A percentile compares a stretch with the other conserved stretches of the same genome.
Conservation (phyloP, 2,888 invertebrate genomes). For the Pandemis corylana region DNA sequence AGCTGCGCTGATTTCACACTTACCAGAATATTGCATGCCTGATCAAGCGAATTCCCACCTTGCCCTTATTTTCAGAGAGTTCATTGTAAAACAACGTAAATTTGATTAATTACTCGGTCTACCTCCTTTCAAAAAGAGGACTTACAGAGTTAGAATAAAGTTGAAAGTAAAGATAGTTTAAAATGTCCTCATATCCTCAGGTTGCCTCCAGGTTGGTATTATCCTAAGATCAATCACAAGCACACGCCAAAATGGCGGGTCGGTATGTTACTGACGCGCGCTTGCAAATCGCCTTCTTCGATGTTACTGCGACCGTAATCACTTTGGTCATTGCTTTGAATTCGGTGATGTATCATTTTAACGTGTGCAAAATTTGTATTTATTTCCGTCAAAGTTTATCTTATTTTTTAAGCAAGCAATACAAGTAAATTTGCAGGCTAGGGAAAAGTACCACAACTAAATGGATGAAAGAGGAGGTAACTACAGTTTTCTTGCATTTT, state of each 20-base stretch:
- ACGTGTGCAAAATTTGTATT: background rate
- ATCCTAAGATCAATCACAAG: conserved; percentile 62
- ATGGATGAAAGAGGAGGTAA: no score
- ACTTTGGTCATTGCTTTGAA: conserved; percentile 50
- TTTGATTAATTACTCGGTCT: conserved; percentile 32
- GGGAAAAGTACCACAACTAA: no score
- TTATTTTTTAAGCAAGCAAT: background rate
- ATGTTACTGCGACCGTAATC: conserved; percentile 63
- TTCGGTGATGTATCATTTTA: background rate
- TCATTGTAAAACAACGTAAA: background rate
- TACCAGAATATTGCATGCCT: conserved; percentile 49
- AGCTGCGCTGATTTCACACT: conserved; percentile 65
- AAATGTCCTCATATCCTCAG: conserved; percentile 47
- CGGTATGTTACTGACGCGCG: conserved; percentile 56
- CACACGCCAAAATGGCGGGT: conserved; percentile 57
- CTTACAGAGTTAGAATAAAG: conserved; percentile 44
- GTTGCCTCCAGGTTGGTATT: conserved; percentile 61
- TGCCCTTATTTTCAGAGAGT: conserved; percentile 6
- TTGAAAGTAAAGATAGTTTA: conserved; percentile 42
- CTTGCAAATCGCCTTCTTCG: conserved; percentile 67
- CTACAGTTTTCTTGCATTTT: no score
- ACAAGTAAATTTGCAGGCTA: no score
- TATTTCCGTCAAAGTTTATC: background rate
- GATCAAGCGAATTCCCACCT: conserved; percentile 28
- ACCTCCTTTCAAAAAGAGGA: conserved; percentile 19